Evolutionary conservation across 2,888 invertebrate species (phyloP).

Genomic region (Ephialtes manifestator): DNA sequence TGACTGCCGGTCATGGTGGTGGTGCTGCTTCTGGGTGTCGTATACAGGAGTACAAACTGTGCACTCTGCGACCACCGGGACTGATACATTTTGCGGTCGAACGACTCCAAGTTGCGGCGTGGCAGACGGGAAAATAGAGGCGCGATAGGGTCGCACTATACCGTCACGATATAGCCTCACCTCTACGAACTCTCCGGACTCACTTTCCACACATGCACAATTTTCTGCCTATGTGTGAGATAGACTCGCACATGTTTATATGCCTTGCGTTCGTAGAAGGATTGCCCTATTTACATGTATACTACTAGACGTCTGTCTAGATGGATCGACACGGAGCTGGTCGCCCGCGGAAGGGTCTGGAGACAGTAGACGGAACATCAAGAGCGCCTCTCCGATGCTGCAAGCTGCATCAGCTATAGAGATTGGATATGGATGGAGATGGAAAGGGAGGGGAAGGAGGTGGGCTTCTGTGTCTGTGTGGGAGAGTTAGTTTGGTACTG

Average conservation of each 20-base stretch:
- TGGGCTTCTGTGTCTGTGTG: not conserved
- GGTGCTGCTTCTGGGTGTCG: slow-evolving; percentile 8
- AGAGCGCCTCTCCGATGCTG: slow-evolving; percentile 10
- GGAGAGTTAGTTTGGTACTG: slow-evolving; percentile 63
- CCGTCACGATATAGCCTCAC: slow-evolving; percentile 56
- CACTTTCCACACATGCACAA: not conserved
- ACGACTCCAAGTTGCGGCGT: slow-evolving; percentile 79
- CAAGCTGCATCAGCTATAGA: slow-evolving; percentile 11
- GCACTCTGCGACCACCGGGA: slow-evolving; percentile 74
- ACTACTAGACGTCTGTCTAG: slow-evolving; percentile 7
- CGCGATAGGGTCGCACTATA: slow-evolving; percentile 65
- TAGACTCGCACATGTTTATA: not conserved
- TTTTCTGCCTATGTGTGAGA: not conserved
- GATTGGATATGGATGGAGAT: slow-evolving; percentile 9
- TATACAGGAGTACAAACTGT: slow-evolving; percentile 55
- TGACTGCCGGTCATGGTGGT: slow-evolving; percentile 33
- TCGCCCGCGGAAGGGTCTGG: not conserved
- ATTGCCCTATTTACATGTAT: slow-evolving; percentile 8
- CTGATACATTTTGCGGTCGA: slow-evolving; percentile 82
- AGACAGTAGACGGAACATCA: slow-evolving; percentile 20
- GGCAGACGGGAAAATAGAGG: slow-evolving; percentile 79
- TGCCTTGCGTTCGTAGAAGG: not conserved
- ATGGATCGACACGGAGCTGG: not conserved
- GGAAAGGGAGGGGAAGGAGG: slow-evolving; percentile 30
- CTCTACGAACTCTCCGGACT: slow-evolving; percentile 11